phyloP scores from a whole-genome alignment of 1,140 invertebrate species.

The Heliconius hewitsoni region DNA sequence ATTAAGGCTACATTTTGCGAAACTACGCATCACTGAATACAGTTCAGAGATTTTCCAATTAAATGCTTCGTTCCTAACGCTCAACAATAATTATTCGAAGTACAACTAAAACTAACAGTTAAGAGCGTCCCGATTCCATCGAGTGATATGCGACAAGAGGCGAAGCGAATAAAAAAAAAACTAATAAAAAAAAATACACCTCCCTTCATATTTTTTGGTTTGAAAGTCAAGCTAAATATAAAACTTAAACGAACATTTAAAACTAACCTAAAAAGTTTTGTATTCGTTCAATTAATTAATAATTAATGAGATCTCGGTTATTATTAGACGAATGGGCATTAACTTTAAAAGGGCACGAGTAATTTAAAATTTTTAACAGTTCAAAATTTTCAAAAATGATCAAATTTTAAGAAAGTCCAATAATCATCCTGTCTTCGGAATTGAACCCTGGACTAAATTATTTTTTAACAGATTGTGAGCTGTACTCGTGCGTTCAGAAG shows the following conservation, averaged over 20 bases:
- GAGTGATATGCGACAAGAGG: slow-evolving; percentile 27
- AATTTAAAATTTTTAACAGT: too few relatives aligned
- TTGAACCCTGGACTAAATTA: background rate
- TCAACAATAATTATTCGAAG: slow-evolving; percentile 53
- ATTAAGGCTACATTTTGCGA: background rate
- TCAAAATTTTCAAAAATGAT: too few relatives aligned
- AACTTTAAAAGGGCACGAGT: background rate
- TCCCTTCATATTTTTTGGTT: background rate
- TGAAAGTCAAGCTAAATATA: background rate
- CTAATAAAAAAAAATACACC: background rate
- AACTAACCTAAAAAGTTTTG: slow-evolving; percentile 6
- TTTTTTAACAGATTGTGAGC: background rate
- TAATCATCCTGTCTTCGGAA: background rate
- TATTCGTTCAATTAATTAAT: slow-evolving; percentile 31
- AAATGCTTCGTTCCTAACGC: slow-evolving; percentile 65
- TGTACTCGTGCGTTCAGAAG: background rate
- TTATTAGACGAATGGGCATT: slow-evolving; percentile 45
- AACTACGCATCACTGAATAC: slow-evolving; percentile 39
- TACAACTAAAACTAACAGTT: slow-evolving; percentile 23
- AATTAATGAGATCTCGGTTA: slow-evolving; percentile 62
- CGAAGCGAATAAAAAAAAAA: background rate
- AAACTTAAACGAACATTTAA: slow-evolving; percentile 25
- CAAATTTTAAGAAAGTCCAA: too few relatives aligned
- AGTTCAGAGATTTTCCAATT: slow-evolving; percentile 59
- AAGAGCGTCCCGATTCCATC: slow-evolving; percentile 36